phyloP scores from a whole-genome alignment of 2,888 invertebrate species.

The Leucoma salicis region DNA sequence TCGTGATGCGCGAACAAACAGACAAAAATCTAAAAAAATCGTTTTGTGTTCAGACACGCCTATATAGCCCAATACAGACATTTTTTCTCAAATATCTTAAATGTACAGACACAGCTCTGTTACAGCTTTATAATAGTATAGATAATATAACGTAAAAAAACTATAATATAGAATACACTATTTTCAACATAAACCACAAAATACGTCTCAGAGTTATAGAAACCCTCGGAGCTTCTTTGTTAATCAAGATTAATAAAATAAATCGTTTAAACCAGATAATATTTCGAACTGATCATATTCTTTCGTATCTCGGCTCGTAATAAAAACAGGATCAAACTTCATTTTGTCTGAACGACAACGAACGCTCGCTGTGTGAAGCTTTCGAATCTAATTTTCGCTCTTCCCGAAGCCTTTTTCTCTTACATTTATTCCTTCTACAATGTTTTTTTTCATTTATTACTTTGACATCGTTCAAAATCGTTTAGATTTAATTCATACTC shows the following conservation, averaged over 20 bases:
- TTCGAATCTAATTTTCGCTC: slow-evolving; percentile 60
- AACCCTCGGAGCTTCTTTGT: too few species aligned
- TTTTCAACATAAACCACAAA: too few species aligned
- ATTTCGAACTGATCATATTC: slow-evolving; percentile 23
- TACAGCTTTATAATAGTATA: too few species aligned
- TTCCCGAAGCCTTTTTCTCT: slow-evolving; percentile 33
- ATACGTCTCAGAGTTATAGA: too few species aligned
- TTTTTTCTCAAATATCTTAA: too few species aligned
- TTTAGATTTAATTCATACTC: slow-evolving; percentile 1
- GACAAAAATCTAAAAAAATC: too few species aligned
- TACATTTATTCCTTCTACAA: slow-evolving; percentile 30
- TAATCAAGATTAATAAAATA: slow-evolving; percentile 7
- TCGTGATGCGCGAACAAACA: too few species aligned
- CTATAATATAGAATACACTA: too few species aligned
- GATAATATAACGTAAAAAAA: too few species aligned
- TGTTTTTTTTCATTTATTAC: slow-evolving; percentile 31
- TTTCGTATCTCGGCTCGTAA: slow-evolving; percentile 34
- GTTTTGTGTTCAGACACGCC: too few species aligned
- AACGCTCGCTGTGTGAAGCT: slow-evolving; percentile 55
- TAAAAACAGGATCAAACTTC: slow-evolving; percentile 60
- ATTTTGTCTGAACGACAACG: slow-evolving; percentile 49
- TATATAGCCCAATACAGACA: too few species aligned
- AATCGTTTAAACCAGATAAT: slow-evolving; percentile 17
- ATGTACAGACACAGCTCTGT: too few species aligned
- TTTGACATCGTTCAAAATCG: slow-evolving; percentile 18